Evolutionary conservation across 2,888 invertebrate species (phyloP), one percentile per base, ranked within the genome.

Genomic region (Oscheius onirici): DNA sequence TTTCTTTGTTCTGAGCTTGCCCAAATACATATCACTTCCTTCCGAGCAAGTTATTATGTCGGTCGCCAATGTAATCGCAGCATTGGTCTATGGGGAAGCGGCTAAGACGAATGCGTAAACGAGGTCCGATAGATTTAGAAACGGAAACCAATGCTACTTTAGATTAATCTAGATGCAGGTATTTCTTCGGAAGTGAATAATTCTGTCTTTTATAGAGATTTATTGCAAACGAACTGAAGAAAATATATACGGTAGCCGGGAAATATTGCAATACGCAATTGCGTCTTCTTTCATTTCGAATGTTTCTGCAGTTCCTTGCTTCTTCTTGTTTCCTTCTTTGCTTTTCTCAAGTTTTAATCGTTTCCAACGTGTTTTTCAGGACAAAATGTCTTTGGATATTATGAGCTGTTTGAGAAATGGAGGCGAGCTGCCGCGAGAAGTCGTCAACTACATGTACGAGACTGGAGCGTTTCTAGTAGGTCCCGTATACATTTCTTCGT

Each of bases 401-500:
- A 57, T 68, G 58, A 57, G 43, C 15, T 58, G 55, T 57, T 41
- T 68, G 58, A 44, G 43, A 46, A 58, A 43, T 57, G 68, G 68
- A n/a, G 73, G 52, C 8, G 68, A 73, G 0, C 65, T 82, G 20
- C 80, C 82, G 1, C 46, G 74, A 17, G 77, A 77, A 40, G 73
- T 80, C 34, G 77, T 78, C n/a, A 74, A 75, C 20, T 75, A 73
- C 67, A 76, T 80, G 74, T 82, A 80, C 54, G 73, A 74, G 20
- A 67, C 78, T 49, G 82, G 82, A 17, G 80, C 78, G 0, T 82
- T 82, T 52, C 46, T 82, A 51, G 79, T 79, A 51, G 68, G 66
- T 52, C 17, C n/a, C 22, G 28, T n/a, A 49, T 34, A 5, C 28
- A 26, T 34, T 52, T 61, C n/a, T n/a, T n/a, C n/a, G n/a, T n/a